A percentile compares a stretch with the other conserved stretches of the same genome.
Conservation (phyloP, 2,888 invertebrate genomes). For the Leptodirus hochenwartii region DNA sequence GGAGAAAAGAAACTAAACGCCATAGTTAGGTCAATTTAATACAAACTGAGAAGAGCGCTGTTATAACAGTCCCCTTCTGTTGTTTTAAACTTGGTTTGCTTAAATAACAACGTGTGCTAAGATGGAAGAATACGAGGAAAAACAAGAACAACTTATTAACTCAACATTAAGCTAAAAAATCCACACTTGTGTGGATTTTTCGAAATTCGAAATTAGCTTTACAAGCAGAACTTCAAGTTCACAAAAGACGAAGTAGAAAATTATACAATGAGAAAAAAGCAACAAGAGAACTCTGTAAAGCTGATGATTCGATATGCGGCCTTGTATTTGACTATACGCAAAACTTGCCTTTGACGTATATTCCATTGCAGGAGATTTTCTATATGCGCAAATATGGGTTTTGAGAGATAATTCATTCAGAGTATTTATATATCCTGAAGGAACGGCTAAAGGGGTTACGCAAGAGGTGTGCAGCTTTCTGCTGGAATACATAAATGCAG, state of each 20-base stretch:
- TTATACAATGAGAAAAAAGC: conserved; percentile 1
- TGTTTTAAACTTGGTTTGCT: too few relatives aligned
- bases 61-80: too few relatives aligned
- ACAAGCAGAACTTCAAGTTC: conserved; percentile 4
- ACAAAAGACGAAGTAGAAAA: conserved; percentile 3
- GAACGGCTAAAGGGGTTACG: conserved; percentile 1
- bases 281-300: conserved; percentile 5
- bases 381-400: conserved; percentile 5
- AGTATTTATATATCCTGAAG: conserved; percentile 3
- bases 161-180: conserved; percentile 5
- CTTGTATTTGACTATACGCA: conserved; percentile 5
- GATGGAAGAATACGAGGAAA: too few relatives aligned
- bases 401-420: conserved; percentile 4
- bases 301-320: conserved; percentile 4
- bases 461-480: conserved; percentile 6
- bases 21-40: too few relatives aligned
- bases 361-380: conserved; percentile 8
- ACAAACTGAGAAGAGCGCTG: too few relatives aligned
- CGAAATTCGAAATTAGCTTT: conserved; percentile 4
- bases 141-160: too few relatives aligned
- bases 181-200: conserved; percentile 3
- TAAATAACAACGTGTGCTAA: too few relatives aligned
- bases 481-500: conserved; percentile 3
- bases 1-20: too few relatives aligned
- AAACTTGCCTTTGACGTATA: conserved; percentile 7